These are phyloP conservation scores for Ophraella communa DNA, from an alignment of 2,888 invertebrate species.

Conservation along the genomic window DNA sequence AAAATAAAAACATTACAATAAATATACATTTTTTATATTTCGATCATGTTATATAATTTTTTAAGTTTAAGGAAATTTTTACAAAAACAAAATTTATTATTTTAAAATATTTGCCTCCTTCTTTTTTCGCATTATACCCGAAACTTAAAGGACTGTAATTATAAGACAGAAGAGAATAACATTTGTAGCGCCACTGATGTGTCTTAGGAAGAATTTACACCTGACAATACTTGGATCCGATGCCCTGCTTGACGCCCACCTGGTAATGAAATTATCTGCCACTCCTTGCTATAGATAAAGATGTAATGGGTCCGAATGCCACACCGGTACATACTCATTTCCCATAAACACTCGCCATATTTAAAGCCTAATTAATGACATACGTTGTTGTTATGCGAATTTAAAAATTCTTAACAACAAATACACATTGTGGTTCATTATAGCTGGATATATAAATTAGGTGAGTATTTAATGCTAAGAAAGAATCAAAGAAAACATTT, in stretches of 20 bases:
- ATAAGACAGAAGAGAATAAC: neutral
- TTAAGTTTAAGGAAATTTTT: no score
- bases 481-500: neutral
- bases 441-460: neutral
- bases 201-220: constrained; percentile 54
- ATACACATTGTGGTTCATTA: constrained; percentile 1
- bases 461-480: neutral
- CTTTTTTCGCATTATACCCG: no score
- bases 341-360: constrained; percentile 45
- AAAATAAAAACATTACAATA: no score
- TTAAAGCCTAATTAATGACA: constrained; percentile 51
- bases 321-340: constrained; percentile 42
- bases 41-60: no score
- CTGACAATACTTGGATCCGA: constrained; percentile 55
- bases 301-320: constrained; percentile 58
- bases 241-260: constrained; percentile 56
- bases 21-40: no score
- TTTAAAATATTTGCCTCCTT: no score
- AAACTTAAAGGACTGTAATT: no score
- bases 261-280: constrained; percentile 59
- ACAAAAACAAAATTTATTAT: no score
- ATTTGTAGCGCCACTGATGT: constrained; percentile 30
- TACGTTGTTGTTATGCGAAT: constrained; percentile 34
- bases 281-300: constrained; percentile 59
- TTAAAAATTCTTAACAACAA: constrained; percentile 1